Evolutionary conservation across 2,113 vertebrate genomes (phyloP).

Genomic region (Engraulis encrasicolus): DNA sequence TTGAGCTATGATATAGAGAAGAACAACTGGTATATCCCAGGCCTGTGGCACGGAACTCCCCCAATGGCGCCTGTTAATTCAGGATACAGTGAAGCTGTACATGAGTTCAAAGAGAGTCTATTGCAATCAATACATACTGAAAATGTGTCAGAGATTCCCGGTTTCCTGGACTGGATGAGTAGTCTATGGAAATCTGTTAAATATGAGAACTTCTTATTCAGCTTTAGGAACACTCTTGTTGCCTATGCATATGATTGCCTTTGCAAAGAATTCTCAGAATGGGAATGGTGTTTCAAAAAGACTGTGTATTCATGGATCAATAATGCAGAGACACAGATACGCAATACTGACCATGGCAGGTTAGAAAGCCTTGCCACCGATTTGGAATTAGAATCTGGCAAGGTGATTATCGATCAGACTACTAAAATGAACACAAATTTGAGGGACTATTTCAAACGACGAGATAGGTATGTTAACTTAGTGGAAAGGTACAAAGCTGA

Average conservation of each 20-base stretch:
- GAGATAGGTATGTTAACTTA: no score
- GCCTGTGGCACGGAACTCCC: constrained; percentile 73
- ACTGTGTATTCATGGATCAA: constrained; percentile 57
- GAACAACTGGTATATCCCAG: constrained; percentile 68
- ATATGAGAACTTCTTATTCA: constrained; percentile 75
- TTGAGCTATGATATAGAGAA: constrained; percentile 66
- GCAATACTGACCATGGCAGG: constrained; percentile 61
- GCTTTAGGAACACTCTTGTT: constrained; percentile 71
- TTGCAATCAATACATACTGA: constrained; percentile 40
- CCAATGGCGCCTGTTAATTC: constrained; percentile 72
- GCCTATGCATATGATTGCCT: constrained; percentile 67
- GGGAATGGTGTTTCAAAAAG: constrained; percentile 68
- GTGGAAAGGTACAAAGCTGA: constrained; percentile 55
- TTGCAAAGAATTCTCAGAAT: constrained; percentile 61
- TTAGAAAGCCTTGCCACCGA: no score
- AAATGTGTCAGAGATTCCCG: constrained; percentile 39
- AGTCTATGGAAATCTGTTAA: constrained; percentile 71
- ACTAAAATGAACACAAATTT: no score
- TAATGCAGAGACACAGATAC: constrained; percentile 57
- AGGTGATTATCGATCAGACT: no score
- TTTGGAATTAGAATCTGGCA: constrained; percentile 24
- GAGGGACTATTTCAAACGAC: no score
- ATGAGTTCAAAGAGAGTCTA: constrained; percentile 68
- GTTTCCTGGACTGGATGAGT: constrained; percentile 63
- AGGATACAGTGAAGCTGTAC: constrained; percentile 66